Evolutionary conservation across 2,113 vertebrate genomes (phyloP), one percentile per base, ranked within the genome.

Genomic region (Amphiprion percula): DNA sequence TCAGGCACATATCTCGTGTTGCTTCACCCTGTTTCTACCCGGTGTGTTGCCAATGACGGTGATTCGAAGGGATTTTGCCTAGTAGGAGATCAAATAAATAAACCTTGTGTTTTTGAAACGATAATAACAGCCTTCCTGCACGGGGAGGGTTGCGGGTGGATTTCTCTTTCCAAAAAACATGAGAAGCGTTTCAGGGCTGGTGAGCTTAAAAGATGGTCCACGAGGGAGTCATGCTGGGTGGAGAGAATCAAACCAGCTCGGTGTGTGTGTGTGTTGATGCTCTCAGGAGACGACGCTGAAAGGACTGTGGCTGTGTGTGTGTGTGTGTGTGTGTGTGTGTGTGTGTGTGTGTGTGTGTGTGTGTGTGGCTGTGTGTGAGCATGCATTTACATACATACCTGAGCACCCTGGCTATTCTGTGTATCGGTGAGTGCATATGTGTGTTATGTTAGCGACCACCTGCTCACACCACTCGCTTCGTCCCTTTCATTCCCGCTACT

Each of bases 171-270:
- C 26, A 19, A n/a, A 58, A 81, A 87, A 90, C 63, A 87, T 30
- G 61, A 79, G 74, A 82, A 74, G 80, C 21, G 16, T 83, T 86
- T 86, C 68, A 81, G 73, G 73, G 60, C 41, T 74, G 71, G 68
- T 65, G 66, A 82, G 85, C 80, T 74, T 77, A 59, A 90, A 88
- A 75, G 73, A 78, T 28, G 67, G 66, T 74, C 68, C 74, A 37
- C 33, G 28, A 81, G 67, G 70, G 44, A 70, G 49, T 33, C 76
- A 28, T 59, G 71, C 80, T 79, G 80, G 80, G 81, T 39, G 66
- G 79, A 77, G 73, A 37, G 72, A 86, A 83, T 83, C 58, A 78
- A 81, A 80, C 82, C 39, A 26, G 56, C 55, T 61, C n/a, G 62
- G 11, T 19, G 77, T 50, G 46, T 69, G 59, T 59, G 68, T 14